Conservation (phyloP, 2,888 invertebrate genomes). For the Pachymerium ferrugineum region DNA sequence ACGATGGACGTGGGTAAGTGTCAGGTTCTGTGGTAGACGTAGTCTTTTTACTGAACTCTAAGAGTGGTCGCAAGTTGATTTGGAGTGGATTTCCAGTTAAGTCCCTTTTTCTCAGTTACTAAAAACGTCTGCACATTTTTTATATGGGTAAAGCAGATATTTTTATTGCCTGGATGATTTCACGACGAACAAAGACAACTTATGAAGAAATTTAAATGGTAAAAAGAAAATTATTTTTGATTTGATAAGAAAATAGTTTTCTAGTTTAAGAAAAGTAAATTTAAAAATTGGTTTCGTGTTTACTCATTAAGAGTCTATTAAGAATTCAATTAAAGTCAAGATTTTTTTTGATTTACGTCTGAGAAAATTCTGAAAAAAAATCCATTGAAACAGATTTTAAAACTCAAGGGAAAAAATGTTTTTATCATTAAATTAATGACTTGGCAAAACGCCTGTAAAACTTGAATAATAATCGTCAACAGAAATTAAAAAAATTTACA, state of each 20-base stretch:
- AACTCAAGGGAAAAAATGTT: not conserved
- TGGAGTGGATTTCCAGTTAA: too few species aligned
- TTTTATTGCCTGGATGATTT: too few species aligned
- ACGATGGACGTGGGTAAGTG: not conserved
- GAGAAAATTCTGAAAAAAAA: not conserved
- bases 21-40: not conserved
- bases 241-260: not conserved
- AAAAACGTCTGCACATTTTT: too few species aligned
- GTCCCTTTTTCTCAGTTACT: too few species aligned
- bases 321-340: not conserved
- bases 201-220: too few species aligned
- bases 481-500: too few species aligned
- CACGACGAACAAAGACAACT: too few species aligned
- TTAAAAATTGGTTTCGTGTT: not conserved
- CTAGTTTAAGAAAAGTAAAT: not conserved
- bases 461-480: not conserved
- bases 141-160: too few species aligned
- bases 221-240: not conserved
- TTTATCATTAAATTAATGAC: conserved; percentile 22
- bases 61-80: too few species aligned
- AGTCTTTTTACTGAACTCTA: too few species aligned
- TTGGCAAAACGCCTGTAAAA: not conserved
- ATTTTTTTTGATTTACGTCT: not conserved
- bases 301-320: not conserved
- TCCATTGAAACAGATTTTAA: not conserved